These are phyloP conservation scores for Teleogryllus oceanicus DNA, from an alignment of 2,888 invertebrate genomes.

Conservation along the genomic window DNA sequence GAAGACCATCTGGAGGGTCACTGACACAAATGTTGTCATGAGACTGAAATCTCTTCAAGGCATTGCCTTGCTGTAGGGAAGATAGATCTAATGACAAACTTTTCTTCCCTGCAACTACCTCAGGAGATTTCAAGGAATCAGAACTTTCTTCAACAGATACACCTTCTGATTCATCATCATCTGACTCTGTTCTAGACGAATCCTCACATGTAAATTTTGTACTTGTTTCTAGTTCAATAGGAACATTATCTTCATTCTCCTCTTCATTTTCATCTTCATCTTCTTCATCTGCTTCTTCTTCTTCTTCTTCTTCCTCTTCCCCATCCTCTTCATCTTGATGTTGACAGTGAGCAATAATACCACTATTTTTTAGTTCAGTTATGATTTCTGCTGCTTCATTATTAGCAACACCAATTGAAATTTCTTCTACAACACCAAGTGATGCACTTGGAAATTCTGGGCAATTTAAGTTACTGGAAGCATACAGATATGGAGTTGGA, in stretches of 20 bases:
- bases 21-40: too few relatives aligned
- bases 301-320: not conserved
- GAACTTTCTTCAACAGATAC: slow-evolving; percentile 26
- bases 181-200: not conserved
- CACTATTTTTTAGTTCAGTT: slow-evolving; percentile 31
- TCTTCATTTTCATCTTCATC: not conserved
- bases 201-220: not conserved
- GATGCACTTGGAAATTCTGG: not conserved
- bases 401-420: slow-evolving; percentile 28
- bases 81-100: not conserved
- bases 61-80: not conserved
- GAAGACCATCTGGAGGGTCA: not conserved
- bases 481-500: not conserved
- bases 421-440: slow-evolving; percentile 31
- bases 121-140: slow-evolving; percentile 20
- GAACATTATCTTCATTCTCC: not conserved
- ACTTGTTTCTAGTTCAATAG: not conserved
- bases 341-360: slow-evolving; percentile 27
- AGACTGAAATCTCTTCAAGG: not conserved
- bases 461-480: not conserved
- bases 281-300: not conserved
- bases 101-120: not conserved
- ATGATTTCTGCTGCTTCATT: slow-evolving; percentile 37
- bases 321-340: not conserved
- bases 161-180: slow-evolving; percentile 24